These are phyloP conservation scores for Campoplex nolae DNA, from an alignment of 2,888 invertebrate genomes.

Conservation along the genomic window DNA sequence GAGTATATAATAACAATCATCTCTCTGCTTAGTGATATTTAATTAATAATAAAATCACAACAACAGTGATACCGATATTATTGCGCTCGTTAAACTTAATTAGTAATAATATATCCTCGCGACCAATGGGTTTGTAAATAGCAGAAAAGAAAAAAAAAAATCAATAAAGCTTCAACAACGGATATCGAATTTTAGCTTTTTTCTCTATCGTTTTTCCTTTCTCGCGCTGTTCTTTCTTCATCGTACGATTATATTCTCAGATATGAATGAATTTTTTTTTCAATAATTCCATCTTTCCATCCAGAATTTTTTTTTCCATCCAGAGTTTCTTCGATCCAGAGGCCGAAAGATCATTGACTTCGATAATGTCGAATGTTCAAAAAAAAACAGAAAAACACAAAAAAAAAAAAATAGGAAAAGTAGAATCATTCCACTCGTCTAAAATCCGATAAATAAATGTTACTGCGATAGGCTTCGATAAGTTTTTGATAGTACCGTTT, in stretches of 20 bases:
- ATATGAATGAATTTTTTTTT: not conserved
- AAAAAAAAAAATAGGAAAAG: not conserved
- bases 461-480: slow-evolving; percentile 45
- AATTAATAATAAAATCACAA: slow-evolving; percentile 57
- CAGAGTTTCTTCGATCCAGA: not conserved
- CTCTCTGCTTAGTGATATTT: slow-evolving; percentile 50
- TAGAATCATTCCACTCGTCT: slow-evolving; percentile 2
- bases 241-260: not conserved
- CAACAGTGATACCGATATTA: slow-evolving; percentile 58
- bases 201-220: slow-evolving; percentile 11
- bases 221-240: not conserved
- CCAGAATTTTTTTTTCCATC: not conserved
- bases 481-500: slow-evolving; percentile 28
- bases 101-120: slow-evolving; percentile 26
- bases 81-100: slow-evolving; percentile 58
- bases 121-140: slow-evolving; percentile 11
- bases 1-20: slow-evolving; percentile 64
- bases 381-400: too few species aligned
- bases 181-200: slow-evolving; percentile 34
- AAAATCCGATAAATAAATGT: slow-evolving; percentile 23
- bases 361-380: too few species aligned
- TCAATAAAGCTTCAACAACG: slow-evolving; percentile 33
- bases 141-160: slow-evolving; percentile 20
- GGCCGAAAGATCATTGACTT: too few species aligned
- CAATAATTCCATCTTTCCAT: not conserved